Evolutionary conservation across 2,113 vertebrate genomes (phyloP), one percentile per base, ranked within the genome.

Genomic region (Osmerus eperlanus): DNA sequence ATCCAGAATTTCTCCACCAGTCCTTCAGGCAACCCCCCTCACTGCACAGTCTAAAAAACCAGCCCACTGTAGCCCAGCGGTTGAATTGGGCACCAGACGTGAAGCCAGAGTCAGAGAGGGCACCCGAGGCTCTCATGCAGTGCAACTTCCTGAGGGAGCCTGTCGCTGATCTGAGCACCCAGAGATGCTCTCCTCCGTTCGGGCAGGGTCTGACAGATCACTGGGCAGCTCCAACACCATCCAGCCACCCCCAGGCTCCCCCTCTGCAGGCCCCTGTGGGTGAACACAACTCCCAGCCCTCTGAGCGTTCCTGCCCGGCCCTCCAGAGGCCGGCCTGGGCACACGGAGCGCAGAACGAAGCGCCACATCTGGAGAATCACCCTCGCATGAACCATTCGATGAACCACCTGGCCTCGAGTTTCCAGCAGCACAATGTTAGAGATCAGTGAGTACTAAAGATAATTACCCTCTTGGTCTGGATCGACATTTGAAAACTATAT

Each of bases 31-130:
- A 5, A 1, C 78, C 77, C 0, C 71, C 63, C 6, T 1, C 23
- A 19, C 28, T 55, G 8, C 13, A 14, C 19, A 28, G 47, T 3
- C 14, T 16, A 5, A 74, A 63, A 80, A 80, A 69, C 74, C 32
- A 75, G 1, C 68, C 59, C 65, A 76, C 74, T n/a, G 55, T 75
- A 0, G 78, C 73, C 21, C 12, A 77, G 60, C 71, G 75, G 0
- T 29, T 75, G 0, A 73, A 51, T 67, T 2, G 55, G 0, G 70
- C 77, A 21, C 77, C 23, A 1, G 3, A 75, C n/a, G 61, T 72
- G 4, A 36, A 36, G 32, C 7, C 32, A 6, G 32, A 36, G 2
- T 36, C 32, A 4, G 32, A 36, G 32, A 36, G 16, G 9, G 0
- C 8, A 25, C 13, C 68, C 0, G 63, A 41, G 0, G 29, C 29